Conservation (phyloP, 2,888 invertebrate genomes). For the Perdita meconis region DNA sequence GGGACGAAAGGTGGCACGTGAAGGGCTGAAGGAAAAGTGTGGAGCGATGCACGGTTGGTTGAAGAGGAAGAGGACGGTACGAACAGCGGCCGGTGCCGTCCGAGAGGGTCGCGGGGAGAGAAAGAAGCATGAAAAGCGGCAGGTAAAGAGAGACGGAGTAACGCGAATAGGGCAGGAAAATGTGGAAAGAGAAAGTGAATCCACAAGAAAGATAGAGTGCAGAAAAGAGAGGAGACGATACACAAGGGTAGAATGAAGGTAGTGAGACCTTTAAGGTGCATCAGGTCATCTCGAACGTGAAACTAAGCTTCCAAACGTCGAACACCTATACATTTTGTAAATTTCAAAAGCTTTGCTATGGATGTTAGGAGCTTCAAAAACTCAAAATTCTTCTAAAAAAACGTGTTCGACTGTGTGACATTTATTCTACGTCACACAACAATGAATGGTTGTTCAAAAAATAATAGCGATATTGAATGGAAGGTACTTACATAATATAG, state of each 20-base stretch:
- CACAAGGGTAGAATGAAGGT: constrained; percentile 15
- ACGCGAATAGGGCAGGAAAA: constrained; percentile 24
- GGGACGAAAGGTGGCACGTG: constrained; percentile 32
- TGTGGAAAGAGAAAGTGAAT: constrained; percentile 24
- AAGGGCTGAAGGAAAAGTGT: constrained; percentile 32
- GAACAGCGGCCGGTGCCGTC: constrained; percentile 19
- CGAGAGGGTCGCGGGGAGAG: constrained; percentile 29
- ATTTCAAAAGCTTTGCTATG: too few relatives aligned
- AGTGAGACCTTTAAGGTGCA: constrained; percentile 26
- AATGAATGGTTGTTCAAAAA: too few relatives aligned
- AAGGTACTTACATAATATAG: too few relatives aligned
- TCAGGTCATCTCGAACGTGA: not conserved
- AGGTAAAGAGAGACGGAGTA: constrained; percentile 13
- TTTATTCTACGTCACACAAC: too few relatives aligned
- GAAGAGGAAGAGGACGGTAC: constrained; percentile 1
- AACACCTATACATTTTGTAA: too few relatives aligned
- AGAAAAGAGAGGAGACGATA: constrained; percentile 12
- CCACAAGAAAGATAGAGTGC: constrained; percentile 3
- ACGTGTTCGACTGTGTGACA: too few relatives aligned
- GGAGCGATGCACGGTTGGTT: constrained; percentile 1
- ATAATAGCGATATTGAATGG: too few relatives aligned
- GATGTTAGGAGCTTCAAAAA: too few relatives aligned
- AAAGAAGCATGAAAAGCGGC: constrained; percentile 19
- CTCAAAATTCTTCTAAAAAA: too few relatives aligned
- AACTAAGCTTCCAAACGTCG: not conserved